Conservation (phyloP, 2,797 vertebrate genomes). For the Diplodus sargus region DNA sequence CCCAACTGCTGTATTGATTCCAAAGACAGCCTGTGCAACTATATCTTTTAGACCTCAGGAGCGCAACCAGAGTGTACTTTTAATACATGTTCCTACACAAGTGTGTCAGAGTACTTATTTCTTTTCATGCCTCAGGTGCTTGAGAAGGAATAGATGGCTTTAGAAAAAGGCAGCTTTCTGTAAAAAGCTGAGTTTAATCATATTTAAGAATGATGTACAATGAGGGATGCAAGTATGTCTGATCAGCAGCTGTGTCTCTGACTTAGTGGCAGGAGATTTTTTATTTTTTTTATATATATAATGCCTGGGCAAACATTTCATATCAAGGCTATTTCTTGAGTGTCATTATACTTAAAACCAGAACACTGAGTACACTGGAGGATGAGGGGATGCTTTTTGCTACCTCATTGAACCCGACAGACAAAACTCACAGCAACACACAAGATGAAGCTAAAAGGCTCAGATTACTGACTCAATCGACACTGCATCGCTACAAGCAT, state of each 20-base stretch:
- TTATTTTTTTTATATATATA: background rate
- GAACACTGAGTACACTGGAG: background rate
- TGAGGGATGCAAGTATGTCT: constrained; percentile 12
- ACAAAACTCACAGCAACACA: background rate
- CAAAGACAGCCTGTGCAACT: constrained; percentile 4
- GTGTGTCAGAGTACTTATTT: constrained; percentile 29
- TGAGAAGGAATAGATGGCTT: constrained; percentile 29
- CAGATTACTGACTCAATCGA: background rate
- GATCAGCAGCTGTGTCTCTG: constrained; percentile 1
- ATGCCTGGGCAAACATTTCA: background rate
- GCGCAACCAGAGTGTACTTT: constrained; percentile 30
- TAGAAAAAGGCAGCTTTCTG: constrained; percentile 24
- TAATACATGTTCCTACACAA: constrained; percentile 27
- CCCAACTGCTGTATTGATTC: constrained; percentile 41
- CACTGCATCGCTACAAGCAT: background rate
- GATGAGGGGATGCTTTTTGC: background rate
- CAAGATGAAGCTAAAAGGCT: background rate
- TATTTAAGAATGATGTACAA: constrained; percentile 30
- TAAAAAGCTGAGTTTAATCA: constrained; percentile 28
- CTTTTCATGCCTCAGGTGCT: constrained; percentile 33
- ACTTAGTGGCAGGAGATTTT: constrained; percentile 2
- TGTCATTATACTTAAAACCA: background rate
- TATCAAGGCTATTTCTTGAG: background rate
- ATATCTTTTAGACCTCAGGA: constrained; percentile 34
- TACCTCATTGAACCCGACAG: background rate